A percentile compares a stretch with the other conserved stretches of the same genome.
Evolutionary conservation across 1,140 invertebrate species (phyloP).

Genomic region (Chelonus insularis): DNA sequence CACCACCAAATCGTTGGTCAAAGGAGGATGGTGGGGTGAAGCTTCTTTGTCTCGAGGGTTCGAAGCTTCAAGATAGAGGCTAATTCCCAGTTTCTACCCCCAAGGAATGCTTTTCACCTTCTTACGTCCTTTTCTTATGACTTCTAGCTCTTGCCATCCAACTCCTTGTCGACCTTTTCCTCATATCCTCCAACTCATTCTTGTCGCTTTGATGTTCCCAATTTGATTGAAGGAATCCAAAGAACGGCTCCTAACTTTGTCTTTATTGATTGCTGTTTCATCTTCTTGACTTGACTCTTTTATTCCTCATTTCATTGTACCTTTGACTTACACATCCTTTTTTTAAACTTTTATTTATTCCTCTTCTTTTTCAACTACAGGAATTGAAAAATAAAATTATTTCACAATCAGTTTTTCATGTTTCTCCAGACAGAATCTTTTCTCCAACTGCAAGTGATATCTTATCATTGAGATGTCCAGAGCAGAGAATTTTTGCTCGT

Average conservation of each 20-base stretch:
- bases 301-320: background rate
- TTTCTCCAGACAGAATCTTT: background rate
- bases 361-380: too few species aligned
- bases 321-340: background rate
- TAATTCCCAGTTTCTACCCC: conserved; percentile 57
- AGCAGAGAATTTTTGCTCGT: too few species aligned
- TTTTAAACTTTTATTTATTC: too few species aligned
- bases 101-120: conserved; percentile 46
- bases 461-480: conserved; percentile 38
- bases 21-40: conserved; percentile 21
- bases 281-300: conserved; percentile 32
- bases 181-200: conserved; percentile 40
- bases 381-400: background rate
- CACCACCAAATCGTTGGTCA: conserved; percentile 13
- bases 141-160: conserved; percentile 26
- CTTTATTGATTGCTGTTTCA: conserved; percentile 60
- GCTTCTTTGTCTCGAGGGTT: conserved; percentile 56
- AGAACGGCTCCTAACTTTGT: conserved; percentile 56
- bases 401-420: background rate
- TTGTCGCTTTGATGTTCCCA: conserved; percentile 60
- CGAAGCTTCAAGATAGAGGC: conserved; percentile 55
- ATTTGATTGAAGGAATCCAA: conserved; percentile 62
- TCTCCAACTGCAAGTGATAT: background rate
- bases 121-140: conserved; percentile 28
- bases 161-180: conserved; percentile 42